Conservation (phyloP, 2,888 invertebrate genomes). For the Cephonodes hylas region DNA sequence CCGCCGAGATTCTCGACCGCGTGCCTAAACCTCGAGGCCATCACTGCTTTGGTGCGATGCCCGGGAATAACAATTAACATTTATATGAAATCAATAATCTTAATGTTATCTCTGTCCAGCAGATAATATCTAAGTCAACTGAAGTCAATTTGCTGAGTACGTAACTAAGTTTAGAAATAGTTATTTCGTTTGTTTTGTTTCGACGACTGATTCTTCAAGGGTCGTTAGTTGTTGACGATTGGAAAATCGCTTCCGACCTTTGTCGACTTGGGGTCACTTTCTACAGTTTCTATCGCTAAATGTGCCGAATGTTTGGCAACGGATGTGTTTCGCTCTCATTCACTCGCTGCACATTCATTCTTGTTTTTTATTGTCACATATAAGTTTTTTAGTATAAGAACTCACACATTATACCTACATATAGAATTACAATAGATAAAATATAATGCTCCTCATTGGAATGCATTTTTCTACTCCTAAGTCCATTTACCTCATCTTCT, state of each 20-base stretch:
- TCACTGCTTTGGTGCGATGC: too few species aligned
- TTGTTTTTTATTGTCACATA: slow-evolving; percentile 12
- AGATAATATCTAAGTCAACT: too few species aligned
- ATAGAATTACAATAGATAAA: too few species aligned
- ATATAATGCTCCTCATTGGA: too few species aligned
- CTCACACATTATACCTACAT: too few species aligned
- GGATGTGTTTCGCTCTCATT: slow-evolving; percentile 59
- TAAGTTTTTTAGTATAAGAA: background rate
- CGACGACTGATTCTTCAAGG: slow-evolving; percentile 55
- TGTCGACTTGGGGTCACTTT: slow-evolving; percentile 69
- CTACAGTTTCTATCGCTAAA: slow-evolving; percentile 34
- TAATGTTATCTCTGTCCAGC: too few species aligned
- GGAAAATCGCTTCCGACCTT: slow-evolving; percentile 75
- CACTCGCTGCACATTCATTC: slow-evolving; percentile 18
- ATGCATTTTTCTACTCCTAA: too few species aligned
- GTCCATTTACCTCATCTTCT: too few species aligned
- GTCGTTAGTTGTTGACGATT: slow-evolving; percentile 56
- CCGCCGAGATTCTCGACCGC: too few species aligned
- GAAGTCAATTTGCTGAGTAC: background rate
- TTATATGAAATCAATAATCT: too few species aligned
- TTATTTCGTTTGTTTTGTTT: slow-evolving; percentile 22
- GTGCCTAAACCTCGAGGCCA: too few species aligned
- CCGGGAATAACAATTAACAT: too few species aligned
- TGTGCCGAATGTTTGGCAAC: slow-evolving; percentile 39
- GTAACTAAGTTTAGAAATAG: background rate